phyloP scores from a whole-genome alignment of 2,888 invertebrate species.

The Sthenelais limicola region DNA sequence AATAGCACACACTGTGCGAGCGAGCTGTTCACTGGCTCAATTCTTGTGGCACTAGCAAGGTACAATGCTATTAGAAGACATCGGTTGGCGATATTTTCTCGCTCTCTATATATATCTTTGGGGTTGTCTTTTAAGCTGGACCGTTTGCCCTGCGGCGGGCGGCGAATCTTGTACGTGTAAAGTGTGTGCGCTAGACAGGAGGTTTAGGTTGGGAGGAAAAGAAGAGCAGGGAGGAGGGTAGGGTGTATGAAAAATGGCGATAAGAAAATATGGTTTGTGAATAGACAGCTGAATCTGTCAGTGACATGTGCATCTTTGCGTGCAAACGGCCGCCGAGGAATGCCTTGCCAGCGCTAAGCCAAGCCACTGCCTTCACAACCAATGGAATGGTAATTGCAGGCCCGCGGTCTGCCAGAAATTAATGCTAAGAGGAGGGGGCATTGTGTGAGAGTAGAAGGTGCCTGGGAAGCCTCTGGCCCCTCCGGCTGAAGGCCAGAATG shows the following conservation, averaged over 20 bases:
- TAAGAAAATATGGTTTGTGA: constrained; percentile 32
- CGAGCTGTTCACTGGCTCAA: no score
- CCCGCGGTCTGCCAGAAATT: constrained; percentile 14
- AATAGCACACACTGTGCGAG: no score
- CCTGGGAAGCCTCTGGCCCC: constrained; percentile 5
- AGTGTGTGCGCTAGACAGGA: no score
- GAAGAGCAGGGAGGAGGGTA: no score
- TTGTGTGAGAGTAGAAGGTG: constrained; percentile 8
- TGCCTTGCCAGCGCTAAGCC: not conserved
- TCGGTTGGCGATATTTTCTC: no score
- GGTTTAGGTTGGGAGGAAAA: no score
- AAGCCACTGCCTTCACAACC: not conserved
- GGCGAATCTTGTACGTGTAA: no score
- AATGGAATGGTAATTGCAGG: constrained; percentile 18
- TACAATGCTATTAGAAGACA: no score
- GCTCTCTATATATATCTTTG: no score
- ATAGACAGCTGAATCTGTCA: constrained; percentile 28
- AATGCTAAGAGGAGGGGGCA: constrained; percentile 1
- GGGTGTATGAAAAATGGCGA: constrained; percentile 4
- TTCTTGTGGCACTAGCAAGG: no score
- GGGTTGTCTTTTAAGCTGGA: no score
- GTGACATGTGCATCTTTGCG: constrained; percentile 24
- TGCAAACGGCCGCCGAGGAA: not conserved
- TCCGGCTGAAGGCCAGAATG: not conserved
- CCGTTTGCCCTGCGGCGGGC: no score